Evolutionary conservation across 2,888 invertebrate species (phyloP), one percentile per base, ranked within the genome.

Genomic region (Hypena proboscidalis): DNA sequence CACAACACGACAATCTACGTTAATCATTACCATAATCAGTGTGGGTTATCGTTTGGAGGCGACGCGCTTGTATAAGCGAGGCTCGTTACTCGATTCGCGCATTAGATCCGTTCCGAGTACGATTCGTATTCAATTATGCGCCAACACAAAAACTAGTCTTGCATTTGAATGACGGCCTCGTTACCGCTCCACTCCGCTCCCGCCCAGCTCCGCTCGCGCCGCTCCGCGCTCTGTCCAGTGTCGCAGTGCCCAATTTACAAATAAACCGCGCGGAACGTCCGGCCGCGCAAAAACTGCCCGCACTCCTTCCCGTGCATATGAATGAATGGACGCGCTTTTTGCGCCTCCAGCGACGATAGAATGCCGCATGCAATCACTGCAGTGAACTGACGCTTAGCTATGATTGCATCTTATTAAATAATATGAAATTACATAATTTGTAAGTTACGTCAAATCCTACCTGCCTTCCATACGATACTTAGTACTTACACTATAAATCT

Each of bases 221-320:
- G 66, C 55, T 42, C 58, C 52, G 57, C 50, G 59, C 70, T n/a
- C n/a, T n/a, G n/a, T n/a, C n/a, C n/a, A n/a, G n/a, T n/a, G n/a
- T n/a, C n/a, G n/a, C n/a, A n/a, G n/a, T n/a, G 78, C 85, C 85
- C 89, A 85, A 89, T 86, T 88, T 87, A 88, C 87, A 90, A 86
- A 88, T 85, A 87, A 86, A 86, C 83, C 85, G 80, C 84, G 77
- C 78, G 83, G 86, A 85, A 85, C 87, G 87, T 88, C 89, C 84
- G 88, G 80, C 81, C 67, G 61, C 46, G 78, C 86, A 87, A 89
- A 87, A 89, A 89, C 83, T 77, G 77, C 69, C 81, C 84, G 80
- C 83, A 67, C 78, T 70, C 68, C 74, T 70, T 74, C 70, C 80
- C 66, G 80, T 79, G 89, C 88, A 88, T 89, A 88, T 89, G 84